Conservation (phyloP, 2,113 vertebrate genomes). For the Spea bombifrons region DNA sequence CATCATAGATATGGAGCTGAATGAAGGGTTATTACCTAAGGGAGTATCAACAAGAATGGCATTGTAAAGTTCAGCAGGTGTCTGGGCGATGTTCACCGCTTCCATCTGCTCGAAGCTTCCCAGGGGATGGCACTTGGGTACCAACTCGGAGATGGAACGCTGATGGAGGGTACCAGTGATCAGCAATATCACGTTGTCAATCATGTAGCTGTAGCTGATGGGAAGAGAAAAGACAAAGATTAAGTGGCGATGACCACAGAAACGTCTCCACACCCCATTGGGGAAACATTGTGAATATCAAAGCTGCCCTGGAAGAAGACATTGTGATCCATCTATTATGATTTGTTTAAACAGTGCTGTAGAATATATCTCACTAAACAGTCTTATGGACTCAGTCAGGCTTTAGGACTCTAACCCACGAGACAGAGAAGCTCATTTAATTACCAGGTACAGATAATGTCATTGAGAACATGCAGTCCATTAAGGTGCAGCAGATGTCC, state of each 20-base stretch:
- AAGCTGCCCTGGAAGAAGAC: not conserved
- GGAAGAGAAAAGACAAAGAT: not conserved
- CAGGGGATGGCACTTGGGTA: slow-evolving; percentile 94
- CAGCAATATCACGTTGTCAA: slow-evolving; percentile 95
- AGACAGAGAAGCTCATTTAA: too few species aligned
- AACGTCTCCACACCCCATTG: not conserved
- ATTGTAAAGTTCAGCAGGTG: slow-evolving; percentile 94
- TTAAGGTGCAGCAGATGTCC: too few species aligned
- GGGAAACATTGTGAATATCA: not conserved
- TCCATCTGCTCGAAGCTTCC: slow-evolving; percentile 99
- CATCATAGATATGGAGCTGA: not conserved
- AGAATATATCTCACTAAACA: too few species aligned
- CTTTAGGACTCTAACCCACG: too few species aligned
- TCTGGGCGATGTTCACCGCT: slow-evolving; percentile 97
- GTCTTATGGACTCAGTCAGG: too few species aligned
- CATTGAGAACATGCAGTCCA: too few species aligned
- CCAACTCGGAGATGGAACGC: slow-evolving; percentile 89
- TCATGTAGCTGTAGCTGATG: slow-evolving; percentile 98
- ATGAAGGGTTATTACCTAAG: slow-evolving; percentile 69
- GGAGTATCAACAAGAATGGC: slow-evolving; percentile 97
- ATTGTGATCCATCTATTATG: too few species aligned
- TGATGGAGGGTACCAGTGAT: slow-evolving; percentile 97
- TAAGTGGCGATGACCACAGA: not conserved
- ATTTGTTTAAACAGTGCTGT: too few species aligned
- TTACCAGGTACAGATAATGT: too few species aligned